phyloP scores from a whole-genome alignment of 2,113 vertebrate species.

The Leucoraja erinaceus region DNA sequence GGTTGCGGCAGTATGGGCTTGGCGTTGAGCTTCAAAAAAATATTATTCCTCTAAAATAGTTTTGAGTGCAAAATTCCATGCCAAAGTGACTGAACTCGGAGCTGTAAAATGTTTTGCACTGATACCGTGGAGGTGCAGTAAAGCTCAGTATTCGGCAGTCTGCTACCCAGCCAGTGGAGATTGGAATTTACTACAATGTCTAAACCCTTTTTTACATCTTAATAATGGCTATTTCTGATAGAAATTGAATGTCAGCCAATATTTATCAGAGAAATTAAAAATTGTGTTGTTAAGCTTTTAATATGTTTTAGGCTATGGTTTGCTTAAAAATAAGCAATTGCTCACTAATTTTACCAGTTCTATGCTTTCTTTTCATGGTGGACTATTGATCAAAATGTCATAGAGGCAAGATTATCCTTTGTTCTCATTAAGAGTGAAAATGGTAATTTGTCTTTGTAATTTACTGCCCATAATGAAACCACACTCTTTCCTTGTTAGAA shows the following conservation, averaged over 20 bases:
- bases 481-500: neutral
- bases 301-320: neutral
- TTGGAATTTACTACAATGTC: neutral
- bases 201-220: neutral
- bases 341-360: neutral
- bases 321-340: neutral
- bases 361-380: neutral
- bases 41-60: too few relatives aligned
- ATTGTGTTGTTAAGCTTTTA: neutral
- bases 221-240: neutral
- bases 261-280: neutral
- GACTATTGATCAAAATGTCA: slow-evolving; percentile 10
- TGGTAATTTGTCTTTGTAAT: neutral
- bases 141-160: neutral
- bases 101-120: neutral
- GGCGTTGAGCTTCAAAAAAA: too few relatives aligned
- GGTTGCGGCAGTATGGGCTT: too few relatives aligned
- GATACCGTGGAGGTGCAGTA: too few relatives aligned
- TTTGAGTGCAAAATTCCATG: neutral
- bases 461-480: neutral
- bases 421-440: neutral
- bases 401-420: neutral
- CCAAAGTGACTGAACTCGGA: neutral
- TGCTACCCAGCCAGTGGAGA: neutral
- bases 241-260: neutral